Percentiles rank a stretch among this genome's conserved stretches.
These are phyloP conservation scores for Notothenia coriiceps DNA, from an alignment of 2,113 vertebrate species.

Conservation along the genomic window DNA sequence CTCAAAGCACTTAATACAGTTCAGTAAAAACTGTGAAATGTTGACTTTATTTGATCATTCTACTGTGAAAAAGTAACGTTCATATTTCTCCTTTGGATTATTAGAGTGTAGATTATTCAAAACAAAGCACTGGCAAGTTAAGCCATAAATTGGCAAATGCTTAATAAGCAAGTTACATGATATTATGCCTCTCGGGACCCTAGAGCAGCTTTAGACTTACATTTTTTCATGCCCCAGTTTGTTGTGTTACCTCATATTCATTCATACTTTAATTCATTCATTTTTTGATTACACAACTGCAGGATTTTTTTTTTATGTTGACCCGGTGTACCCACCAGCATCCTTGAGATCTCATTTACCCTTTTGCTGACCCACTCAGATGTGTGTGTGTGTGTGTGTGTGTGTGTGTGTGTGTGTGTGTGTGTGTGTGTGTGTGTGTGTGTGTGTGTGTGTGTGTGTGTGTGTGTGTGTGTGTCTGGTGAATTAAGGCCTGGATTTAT, in stretches of 20 bases:
- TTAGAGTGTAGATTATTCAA: too few species aligned
- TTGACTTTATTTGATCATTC: too few species aligned
- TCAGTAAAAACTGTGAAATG: too few species aligned
- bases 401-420: slow-evolving; percentile 14
- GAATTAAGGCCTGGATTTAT: slow-evolving; percentile 43
- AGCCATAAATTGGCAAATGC: too few species aligned
- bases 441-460: slow-evolving; percentile 14
- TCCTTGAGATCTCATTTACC: not conserved
- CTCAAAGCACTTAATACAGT: too few species aligned
- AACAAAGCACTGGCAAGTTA: too few species aligned
- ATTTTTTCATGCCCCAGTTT: not conserved
- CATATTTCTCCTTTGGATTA: too few species aligned
- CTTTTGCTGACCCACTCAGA: not conserved
- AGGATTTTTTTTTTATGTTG: not conserved
- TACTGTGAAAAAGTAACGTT: too few species aligned
- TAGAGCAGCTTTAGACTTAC: not conserved
- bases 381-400: slow-evolving; percentile 3
- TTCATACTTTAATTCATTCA: slow-evolving; percentile 21
- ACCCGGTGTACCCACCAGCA: slow-evolving; percentile 26
- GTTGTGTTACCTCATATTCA: not conserved
- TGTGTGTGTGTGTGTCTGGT: not conserved
- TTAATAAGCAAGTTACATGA: too few species aligned
- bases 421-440: slow-evolving; percentile 13
- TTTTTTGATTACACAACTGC: not conserved
- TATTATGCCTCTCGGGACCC: not conserved